Evolutionary conservation across 1,140 invertebrate species (phyloP).

Genomic region (Leguminivora glycinivorella): DNA sequence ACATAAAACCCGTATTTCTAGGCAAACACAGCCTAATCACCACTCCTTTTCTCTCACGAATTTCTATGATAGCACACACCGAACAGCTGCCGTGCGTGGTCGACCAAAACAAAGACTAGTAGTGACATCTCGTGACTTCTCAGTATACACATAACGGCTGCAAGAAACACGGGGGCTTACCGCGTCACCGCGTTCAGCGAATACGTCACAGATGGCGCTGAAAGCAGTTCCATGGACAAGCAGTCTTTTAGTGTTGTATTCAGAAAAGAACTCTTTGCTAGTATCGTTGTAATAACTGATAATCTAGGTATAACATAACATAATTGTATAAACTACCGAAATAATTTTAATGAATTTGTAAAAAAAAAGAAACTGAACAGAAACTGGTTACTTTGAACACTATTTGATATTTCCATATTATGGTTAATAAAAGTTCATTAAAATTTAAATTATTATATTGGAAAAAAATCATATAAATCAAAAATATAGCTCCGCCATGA

Average conservation of each 20-base stretch:
- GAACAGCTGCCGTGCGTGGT: constrained; percentile 77
- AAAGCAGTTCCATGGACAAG: background rate
- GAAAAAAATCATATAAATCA: background rate
- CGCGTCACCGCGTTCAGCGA: background rate
- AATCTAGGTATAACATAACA: too few species aligned
- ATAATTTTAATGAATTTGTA: too few species aligned
- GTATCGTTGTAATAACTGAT: too few species aligned
- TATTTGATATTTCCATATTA: too few species aligned
- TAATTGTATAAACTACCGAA: too few species aligned
- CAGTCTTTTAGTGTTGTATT: background rate
- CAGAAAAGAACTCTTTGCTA: too few species aligned
- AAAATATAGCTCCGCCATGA: constrained; percentile 56
- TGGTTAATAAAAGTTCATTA: background rate
- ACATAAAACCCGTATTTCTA: constrained; percentile 71
- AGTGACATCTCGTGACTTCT: constrained; percentile 49
- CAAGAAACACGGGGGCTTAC: background rate
- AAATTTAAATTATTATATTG: too few species aligned
- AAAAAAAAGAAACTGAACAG: too few species aligned
- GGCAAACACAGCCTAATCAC: constrained; percentile 73
- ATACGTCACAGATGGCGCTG: background rate
- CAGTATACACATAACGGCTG: background rate
- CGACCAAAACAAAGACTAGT: constrained; percentile 76
- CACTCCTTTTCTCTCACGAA: constrained; percentile 78
- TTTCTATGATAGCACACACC: constrained; percentile 78
- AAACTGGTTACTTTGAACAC: too few species aligned